phyloP scores from a whole-genome alignment of 2,113 vertebrate species.

The Origma solitaria region DNA sequence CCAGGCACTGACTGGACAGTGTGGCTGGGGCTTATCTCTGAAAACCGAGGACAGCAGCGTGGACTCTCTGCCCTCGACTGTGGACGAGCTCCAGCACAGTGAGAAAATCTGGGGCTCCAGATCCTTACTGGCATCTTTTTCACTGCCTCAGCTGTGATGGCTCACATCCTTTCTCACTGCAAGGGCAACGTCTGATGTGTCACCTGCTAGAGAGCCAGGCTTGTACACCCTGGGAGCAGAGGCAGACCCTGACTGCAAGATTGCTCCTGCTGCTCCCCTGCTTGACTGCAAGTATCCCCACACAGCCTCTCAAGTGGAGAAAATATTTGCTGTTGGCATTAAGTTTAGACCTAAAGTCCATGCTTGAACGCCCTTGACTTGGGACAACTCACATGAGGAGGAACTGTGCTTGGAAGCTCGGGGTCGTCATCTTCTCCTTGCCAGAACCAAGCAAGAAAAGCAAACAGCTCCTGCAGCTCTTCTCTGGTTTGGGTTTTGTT shows the following conservation, averaged over 20 bases:
- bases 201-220: not conserved
- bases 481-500: not conserved
- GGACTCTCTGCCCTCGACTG: not conserved
- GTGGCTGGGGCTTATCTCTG: not conserved
- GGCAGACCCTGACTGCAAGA: not conserved
- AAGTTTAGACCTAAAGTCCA: not conserved
- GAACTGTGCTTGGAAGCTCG: not conserved
- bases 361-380: not conserved
- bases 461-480: not conserved
- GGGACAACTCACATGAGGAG: not conserved
- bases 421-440: conserved; percentile 17
- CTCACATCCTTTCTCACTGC: not conserved
- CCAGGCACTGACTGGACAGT: not conserved
- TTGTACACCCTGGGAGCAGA: not conserved
- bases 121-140: not conserved
- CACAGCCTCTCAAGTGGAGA: not conserved
- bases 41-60: fast-evolving
- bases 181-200: fast-evolving
- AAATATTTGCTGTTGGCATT: not conserved
- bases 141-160: not conserved
- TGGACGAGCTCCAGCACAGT: not conserved
- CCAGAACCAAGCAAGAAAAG: conserved; percentile 15
- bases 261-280: fast-evolving
- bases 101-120: not conserved
- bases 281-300: not conserved